Conservation (phyloP, 2,888 invertebrate species). For the Dascillus cervinus region DNA sequence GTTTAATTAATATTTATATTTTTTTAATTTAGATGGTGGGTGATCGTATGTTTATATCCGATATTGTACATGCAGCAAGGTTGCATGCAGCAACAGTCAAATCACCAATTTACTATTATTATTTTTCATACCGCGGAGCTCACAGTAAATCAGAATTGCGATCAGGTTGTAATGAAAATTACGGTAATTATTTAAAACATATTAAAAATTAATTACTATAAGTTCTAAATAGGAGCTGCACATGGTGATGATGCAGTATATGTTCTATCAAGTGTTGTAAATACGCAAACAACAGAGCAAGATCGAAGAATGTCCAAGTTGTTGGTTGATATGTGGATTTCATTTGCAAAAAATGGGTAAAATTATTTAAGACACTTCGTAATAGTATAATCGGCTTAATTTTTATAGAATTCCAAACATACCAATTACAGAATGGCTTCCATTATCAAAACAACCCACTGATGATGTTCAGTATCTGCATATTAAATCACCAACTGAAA, state of each 20-base stretch:
- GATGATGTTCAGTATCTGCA: constrained; percentile 47
- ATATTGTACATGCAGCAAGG: constrained; percentile 53
- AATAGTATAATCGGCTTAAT: too few relatives aligned
- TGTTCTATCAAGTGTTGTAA: constrained; percentile 41
- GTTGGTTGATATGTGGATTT: constrained; percentile 49
- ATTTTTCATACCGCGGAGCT: constrained; percentile 55
- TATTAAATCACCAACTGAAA: constrained; percentile 44
- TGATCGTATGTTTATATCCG: constrained; percentile 56
- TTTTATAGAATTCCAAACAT: constrained; percentile 6
- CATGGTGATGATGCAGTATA: constrained; percentile 56
- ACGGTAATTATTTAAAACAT: constrained; percentile 42
- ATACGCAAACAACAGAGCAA: constrained; percentile 32
- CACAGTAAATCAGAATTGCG: constrained; percentile 51
- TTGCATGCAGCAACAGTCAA: constrained; percentile 49
- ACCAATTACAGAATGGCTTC: constrained; percentile 41
- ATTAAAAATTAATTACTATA: constrained; percentile 13
- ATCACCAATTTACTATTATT: constrained; percentile 57
- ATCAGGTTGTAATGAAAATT: constrained; percentile 46
- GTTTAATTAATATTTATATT: constrained; percentile 25
- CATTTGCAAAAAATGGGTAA: constrained; percentile 55
- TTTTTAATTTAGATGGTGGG: constrained; percentile 48
- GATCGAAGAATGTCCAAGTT: constrained; percentile 48
- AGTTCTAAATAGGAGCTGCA: constrained; percentile 47
- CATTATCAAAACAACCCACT: constrained; percentile 39
- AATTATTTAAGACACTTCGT: neutral